These are phyloP conservation scores for Maniola jurtina DNA, from an alignment of 1,140 invertebrate genomes.

Conservation along the genomic window DNA sequence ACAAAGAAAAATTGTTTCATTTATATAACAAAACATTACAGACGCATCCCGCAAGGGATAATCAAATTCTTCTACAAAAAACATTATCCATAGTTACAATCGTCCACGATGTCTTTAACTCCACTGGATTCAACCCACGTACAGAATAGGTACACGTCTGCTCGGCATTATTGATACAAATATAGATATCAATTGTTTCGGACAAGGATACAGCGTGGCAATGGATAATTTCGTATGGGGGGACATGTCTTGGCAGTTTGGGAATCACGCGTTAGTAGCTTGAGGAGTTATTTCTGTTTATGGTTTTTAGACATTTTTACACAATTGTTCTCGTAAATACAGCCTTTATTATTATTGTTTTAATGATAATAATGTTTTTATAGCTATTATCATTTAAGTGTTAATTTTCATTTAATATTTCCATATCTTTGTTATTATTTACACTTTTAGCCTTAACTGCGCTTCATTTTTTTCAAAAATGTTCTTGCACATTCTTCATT, in stretches of 20 bases:
- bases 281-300: background rate
- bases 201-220: slow-evolving; percentile 61
- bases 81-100: slow-evolving; percentile 50
- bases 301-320: background rate
- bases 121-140: slow-evolving; percentile 66
- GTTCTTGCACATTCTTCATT: no score
- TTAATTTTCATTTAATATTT: no score
- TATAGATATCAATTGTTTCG: slow-evolving; percentile 77
- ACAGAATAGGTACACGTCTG: slow-evolving; percentile 60
- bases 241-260: background rate
- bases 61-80: slow-evolving; percentile 30
- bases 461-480: no score
- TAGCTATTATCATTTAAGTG: no score
- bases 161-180: slow-evolving; percentile 76
- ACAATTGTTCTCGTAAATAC: background rate
- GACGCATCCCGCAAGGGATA: slow-evolving; percentile 15
- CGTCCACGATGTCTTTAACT: slow-evolving; percentile 34
- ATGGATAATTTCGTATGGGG: slow-evolving; percentile 51
- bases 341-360: no score
- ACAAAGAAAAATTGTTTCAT: no score
- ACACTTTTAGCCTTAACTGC: no score
- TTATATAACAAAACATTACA: background rate
- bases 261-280: slow-evolving; percentile 4
- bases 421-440: no score
- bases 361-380: no score